phyloP scores from a whole-genome alignment of 2,797 vertebrate species.

The Ctenopoma multispine region DNA sequence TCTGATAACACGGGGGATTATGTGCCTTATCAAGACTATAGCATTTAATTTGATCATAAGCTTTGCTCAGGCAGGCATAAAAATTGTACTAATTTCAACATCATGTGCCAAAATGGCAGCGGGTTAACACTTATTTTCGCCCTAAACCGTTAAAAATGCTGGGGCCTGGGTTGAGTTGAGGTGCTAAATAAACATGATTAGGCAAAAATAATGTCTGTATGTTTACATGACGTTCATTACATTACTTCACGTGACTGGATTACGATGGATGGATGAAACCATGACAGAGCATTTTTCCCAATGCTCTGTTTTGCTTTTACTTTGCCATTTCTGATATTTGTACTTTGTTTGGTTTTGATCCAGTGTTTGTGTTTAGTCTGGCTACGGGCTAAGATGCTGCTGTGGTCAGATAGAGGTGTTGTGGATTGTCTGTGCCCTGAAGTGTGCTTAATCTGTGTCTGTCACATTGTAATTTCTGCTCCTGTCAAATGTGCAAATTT shows the following conservation, averaged over 20 bases:
- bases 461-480: slow-evolving; percentile 47
- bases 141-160: too few relatives aligned
- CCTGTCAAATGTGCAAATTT: slow-evolving; percentile 55
- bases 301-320: slow-evolving; percentile 10
- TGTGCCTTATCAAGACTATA: not conserved
- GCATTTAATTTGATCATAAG: not conserved
- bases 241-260: too few relatives aligned
- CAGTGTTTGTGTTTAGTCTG: slow-evolving; percentile 50
- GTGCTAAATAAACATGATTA: too few relatives aligned
- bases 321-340: slow-evolving; percentile 19
- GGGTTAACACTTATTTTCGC: too few relatives aligned
- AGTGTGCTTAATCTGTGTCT: slow-evolving; percentile 58
- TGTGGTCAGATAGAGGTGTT: slow-evolving; percentile 59
- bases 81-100: too few relatives aligned
- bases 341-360: slow-evolving; percentile 36
- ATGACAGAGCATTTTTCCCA: not conserved
- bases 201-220: too few relatives aligned
- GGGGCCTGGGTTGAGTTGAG: too few relatives aligned
- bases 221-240: too few relatives aligned
- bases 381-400: slow-evolving; percentile 42
- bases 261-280: too few relatives aligned
- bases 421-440: slow-evolving; percentile 47
- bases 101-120: too few relatives aligned
- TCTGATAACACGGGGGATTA: not conserved
- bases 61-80: too few relatives aligned